Base-by-base conservation (phyloP, 2,797 vertebrate genomes). In the Enteromius paludinosus region DNA sequence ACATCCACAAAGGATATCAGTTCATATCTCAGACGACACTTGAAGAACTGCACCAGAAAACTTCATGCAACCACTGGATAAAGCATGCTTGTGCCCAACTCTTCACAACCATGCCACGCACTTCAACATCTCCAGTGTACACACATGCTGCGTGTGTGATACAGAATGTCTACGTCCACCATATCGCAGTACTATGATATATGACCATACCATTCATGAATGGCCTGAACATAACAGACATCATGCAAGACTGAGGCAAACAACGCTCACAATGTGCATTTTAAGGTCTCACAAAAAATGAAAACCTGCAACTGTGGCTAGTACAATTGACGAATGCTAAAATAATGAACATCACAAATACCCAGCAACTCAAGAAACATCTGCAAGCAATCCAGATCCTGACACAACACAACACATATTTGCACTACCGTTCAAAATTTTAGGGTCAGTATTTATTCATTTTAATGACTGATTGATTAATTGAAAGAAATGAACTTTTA, bases 1-100 rank as follows among this genome's bases (percentile, higher is more conserved):
- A 87, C 76, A 84, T 33, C 43, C 56, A 68, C 62, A 83, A n/a
- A 76, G 12, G 64, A 75, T 65, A 59, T 81, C 61, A 69, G 47
- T 75, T 80, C 59, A 78, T 47, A 56, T 45, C 25, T 79, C 20
- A 66, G 56, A 75, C 1, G 47, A 79, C 7, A 52, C 62, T 28
- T 47, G 56, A 69, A 66, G 7, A 77, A 64, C 70, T 45, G 54
- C 64, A 77, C 56, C 38, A 41, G 41, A 38, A 83, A 70, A 68
- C 20, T 64, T 62, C 73, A 25, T 77, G 52, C 45, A 71, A 9
- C 9, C 66, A 82, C 43, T 28, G 28, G 49, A 28, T 41, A 84
- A 59, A 14, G 45, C 33, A 73, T 38, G 54, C 72, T 45, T 6
- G 71, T 8, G 72, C 43, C 61, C 79, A 86, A 83, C 61, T 68